A percentile compares a stretch with the other conserved stretches of the same genome.
These are phyloP conservation scores for Himalopsyche japonica DNA, from an alignment of 2,888 invertebrate genomes.

Conservation along the genomic window DNA sequence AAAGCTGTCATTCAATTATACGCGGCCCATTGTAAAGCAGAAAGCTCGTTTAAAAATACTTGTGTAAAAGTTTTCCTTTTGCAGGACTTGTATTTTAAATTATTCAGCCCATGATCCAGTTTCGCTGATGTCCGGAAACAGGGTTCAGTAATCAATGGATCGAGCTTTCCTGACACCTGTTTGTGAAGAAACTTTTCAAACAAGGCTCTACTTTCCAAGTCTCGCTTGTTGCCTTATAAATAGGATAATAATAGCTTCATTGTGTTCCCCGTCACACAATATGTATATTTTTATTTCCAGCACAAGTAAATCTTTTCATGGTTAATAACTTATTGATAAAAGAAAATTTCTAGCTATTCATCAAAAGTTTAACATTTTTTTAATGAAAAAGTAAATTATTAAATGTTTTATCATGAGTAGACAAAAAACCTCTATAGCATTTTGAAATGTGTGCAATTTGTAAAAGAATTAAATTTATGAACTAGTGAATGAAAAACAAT, in stretches of 20 bases:
- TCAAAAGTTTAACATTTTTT: too few relatives aligned
- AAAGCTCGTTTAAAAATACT: not conserved
- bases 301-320: too few relatives aligned
- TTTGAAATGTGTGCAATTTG: too few relatives aligned
- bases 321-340: too few relatives aligned
- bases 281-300: too few relatives aligned
- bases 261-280: not conserved
- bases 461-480: too few relatives aligned
- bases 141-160: not conserved
- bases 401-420: too few relatives aligned
- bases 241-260: not conserved
- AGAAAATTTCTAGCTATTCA: too few relatives aligned
- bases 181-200: not conserved
- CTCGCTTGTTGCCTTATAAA: not conserved
- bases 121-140: not conserved
- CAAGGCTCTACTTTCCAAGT: not conserved
- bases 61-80: not conserved
- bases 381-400: too few relatives aligned
- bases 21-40: not conserved
- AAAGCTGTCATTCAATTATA: not conserved
- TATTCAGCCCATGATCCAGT: not conserved
- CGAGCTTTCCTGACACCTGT: constrained; percentile 9
- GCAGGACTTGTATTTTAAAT: not conserved
- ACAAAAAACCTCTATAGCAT: too few relatives aligned
- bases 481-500: too few relatives aligned